Base-by-base conservation (phyloP, 2,888 invertebrate genomes). In the Salticus scenicus region DNA sequence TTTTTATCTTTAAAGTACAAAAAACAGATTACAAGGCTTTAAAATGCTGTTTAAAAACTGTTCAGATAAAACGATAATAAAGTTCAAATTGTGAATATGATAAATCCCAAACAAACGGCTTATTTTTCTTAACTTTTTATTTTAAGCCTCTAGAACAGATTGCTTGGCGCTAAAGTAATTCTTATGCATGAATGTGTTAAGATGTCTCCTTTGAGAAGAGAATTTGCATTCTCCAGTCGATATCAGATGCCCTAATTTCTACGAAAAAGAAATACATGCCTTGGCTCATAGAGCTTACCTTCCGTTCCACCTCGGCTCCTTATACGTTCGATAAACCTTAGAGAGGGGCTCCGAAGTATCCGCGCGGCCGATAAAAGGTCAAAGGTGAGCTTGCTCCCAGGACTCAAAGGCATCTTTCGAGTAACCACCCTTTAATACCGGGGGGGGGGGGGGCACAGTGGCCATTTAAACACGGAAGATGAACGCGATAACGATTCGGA, bases 281-380 rank as follows among this genome's bases (percentile, higher is more conserved):
- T n/a, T 17, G 17, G 47, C 17, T 47, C 7, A n/a, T 17, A n/a
- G 2, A 17, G 10, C 47, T 17, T n/a, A 2, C 47, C 10, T 12
- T 42, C 69, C 33, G 41, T 70, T 79, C 71, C n/a, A 28, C 17
- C 30, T 17, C 41, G 30, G 20, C 67, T 47, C 47, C 17, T 47
- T 47, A n/a, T n/a, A 31, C 31, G 70, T 70, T 37, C 70, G 77
- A 78, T 78, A 70, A 70, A 47, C 57, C 57, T 37, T n/a, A n/a
- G 30, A 31, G 1, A 67, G 30, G 30, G 31, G 33, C 69, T 47
- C n/a, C 33, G 14, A 31, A 14, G 24, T 33, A 33, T 57, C 69
- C 47, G 8, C 47, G 64, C 42, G 66, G 41, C 70, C 51, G 57
- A 33, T 42, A 33, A 79, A 79, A 79, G 79, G 79, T 79, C 72